phyloP scores from a whole-genome alignment of 1,140 invertebrate genomes.

The Meloidogyne exigua region DNA sequence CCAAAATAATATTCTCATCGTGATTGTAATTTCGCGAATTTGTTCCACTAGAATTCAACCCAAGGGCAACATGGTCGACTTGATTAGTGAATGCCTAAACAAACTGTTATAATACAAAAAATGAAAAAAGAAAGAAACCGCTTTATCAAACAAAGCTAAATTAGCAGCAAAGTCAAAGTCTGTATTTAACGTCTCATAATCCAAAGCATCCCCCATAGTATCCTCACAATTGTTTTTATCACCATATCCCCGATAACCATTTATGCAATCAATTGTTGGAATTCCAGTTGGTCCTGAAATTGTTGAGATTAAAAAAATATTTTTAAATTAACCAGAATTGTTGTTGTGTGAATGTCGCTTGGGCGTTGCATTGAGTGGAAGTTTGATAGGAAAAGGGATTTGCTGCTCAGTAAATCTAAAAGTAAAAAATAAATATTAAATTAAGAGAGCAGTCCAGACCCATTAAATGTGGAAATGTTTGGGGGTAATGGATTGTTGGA shows the following conservation, averaged over 20 bases:
- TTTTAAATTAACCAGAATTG: background rate
- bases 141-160: slow-evolving; percentile 57
- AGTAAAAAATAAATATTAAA: background rate
- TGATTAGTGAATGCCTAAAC: slow-evolving; percentile 13
- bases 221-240: slow-evolving; percentile 9
- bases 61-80: slow-evolving; percentile 15
- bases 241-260: slow-evolving; percentile 49
- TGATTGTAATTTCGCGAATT: slow-evolving; percentile 44
- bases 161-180: slow-evolving; percentile 60
- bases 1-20: slow-evolving; percentile 56
- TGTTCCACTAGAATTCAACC: slow-evolving; percentile 12
- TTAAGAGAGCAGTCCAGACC: no score
- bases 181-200: slow-evolving; percentile 44
- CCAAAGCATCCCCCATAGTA: slow-evolving; percentile 46
- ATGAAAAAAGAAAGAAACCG: slow-evolving; percentile 13
- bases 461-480: no score
- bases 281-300: slow-evolving; percentile 51
- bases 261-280: slow-evolving; percentile 43
- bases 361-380: slow-evolving; percentile 26
- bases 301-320: slow-evolving; percentile 11
- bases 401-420: slow-evolving; percentile 45
- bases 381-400: slow-evolving; percentile 27
- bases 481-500: no score
- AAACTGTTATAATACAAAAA: background rate
- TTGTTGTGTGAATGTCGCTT: background rate